phyloP scores from a whole-genome alignment of 2,797 vertebrate genomes.

The Momotus momota region DNA sequence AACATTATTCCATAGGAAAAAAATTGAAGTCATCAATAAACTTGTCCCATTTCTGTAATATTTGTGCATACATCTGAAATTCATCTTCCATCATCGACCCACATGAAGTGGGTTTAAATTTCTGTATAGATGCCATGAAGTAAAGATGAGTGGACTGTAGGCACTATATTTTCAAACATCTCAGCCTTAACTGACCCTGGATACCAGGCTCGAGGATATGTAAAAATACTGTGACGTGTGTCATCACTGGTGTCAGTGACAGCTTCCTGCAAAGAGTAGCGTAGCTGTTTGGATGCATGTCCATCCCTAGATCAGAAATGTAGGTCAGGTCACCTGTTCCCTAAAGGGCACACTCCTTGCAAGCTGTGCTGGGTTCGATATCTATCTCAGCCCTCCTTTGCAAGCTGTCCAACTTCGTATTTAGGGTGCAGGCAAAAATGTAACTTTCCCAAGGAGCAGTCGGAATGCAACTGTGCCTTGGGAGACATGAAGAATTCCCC shows the following conservation, averaged over 20 bases:
- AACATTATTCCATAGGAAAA: background rate
- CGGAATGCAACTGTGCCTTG: accelerated
- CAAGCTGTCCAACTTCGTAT: background rate
- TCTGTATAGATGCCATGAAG: background rate
- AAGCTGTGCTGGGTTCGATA: background rate
- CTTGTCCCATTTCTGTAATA: background rate
- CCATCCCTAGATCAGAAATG: background rate
- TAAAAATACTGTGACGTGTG: background rate
- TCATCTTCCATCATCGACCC: background rate
- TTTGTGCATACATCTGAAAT: background rate
- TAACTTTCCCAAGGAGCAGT: background rate
- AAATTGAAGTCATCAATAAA: background rate
- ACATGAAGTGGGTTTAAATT: background rate
- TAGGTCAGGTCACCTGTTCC: background rate
- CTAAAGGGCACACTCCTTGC: accelerated
- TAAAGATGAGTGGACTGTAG: background rate
- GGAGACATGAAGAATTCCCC: background rate
- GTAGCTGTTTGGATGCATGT: background rate
- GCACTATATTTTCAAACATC: background rate
- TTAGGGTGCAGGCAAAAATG: background rate
- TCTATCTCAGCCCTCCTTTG: background rate
- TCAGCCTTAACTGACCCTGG: background rate
- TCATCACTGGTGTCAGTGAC: background rate
- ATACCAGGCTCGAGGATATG: background rate
- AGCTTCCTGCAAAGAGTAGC: background rate